Base-by-base conservation (phyloP, 2,888 invertebrate species). In the Epirrhoe alternata region DNA sequence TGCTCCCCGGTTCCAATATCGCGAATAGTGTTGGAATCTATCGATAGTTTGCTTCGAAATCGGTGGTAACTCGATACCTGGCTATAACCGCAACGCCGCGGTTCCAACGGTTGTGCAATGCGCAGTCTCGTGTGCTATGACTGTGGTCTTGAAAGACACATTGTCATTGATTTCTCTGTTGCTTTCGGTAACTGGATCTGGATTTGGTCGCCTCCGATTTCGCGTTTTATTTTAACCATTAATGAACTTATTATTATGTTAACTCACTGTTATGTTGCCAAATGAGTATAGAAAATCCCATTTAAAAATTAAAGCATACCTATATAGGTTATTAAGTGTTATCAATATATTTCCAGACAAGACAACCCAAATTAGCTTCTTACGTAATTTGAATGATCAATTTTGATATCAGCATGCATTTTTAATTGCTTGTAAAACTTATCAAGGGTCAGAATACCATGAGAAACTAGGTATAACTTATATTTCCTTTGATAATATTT, bases 101-200 rank as follows among this genome's bases (percentile, higher is more conserved):
- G 87, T 86, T 80, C 79, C 80, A 80, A 83, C 81, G 80, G 81
- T 84, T 86, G 85, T 86, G 86, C 84, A 86, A 89, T 84, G 79
- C 77, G 72, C 80, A 77, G 68, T 81, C 71, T 74, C 63, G 72
- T 79, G 77, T 80, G 80, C 76, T 72, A 72, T 69, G 80, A 78
- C 77, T 82, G 77, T 63, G 68, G 70, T 77, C 73, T 66, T 68
- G 71, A 67, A 68, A 60, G 54, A 30, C 10, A 71, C 66, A 67
- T 61, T 66, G 62, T 67, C 63, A 56, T 33, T 50, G 42, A 52
- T 50, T 57, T 38, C 42, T 55, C 54, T 45, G 33, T 57, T 52
- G 24, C 14, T 35, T 47, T 56, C 56, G 51, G 61, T 56, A 60
- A 60, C 51, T 38, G 47, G 47, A 64, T 64, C 31, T 30, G 16